Base-by-base conservation (phyloP, 2,113 vertebrate genomes). In the Callithrix jacchus region DNA sequence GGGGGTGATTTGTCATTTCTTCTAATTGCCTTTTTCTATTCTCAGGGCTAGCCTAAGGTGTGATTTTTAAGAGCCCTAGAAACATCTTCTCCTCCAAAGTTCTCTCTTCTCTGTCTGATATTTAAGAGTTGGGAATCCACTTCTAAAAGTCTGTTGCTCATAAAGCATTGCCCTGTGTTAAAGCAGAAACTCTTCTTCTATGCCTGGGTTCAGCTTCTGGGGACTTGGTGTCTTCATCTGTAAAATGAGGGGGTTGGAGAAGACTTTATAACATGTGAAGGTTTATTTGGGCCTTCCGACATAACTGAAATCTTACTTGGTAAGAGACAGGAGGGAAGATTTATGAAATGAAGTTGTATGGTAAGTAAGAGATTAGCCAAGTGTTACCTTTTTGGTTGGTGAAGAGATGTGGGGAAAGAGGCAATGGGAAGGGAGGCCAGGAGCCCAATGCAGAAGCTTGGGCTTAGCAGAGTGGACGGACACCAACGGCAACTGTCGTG, bases 21-120 rank as follows among this genome's bases (percentile, higher is more conserved):
- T 87, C 32, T 94, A 70, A 92, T 71, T 96, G 70, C 47, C 68
- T 95, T 82, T 82, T 89, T 76, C 37, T 71, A 20, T 84, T 68
- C 42, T 95, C 87, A 89, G 58, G 9, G 21, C 37, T 95, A 68
- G 82, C n/a, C 73, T 70, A 40, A n/a, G 37, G 45, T 54, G n/a
- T 91, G n/a, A 86, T 88, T 68, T 91, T 89, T 79, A 77, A 66
- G 86, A 77, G 27, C 30, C 70, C 64, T 85, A 27, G 56, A 82
- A 96, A 76, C 11, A 47, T 64, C 42, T 52, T 47, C 71, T 96
- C 40, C 61, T 93, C 45, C 32, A 52, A 47, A 87, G 49, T 80
- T 93, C 56, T 68, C 30, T 94, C 27, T 61, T 25, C 23, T 91
- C 61, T 42, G 35, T 71, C 52, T 96, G 52, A 30, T 35, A 27